Base-by-base conservation (phyloP, 2,113 vertebrate species). In the Notothenia coriiceps region DNA sequence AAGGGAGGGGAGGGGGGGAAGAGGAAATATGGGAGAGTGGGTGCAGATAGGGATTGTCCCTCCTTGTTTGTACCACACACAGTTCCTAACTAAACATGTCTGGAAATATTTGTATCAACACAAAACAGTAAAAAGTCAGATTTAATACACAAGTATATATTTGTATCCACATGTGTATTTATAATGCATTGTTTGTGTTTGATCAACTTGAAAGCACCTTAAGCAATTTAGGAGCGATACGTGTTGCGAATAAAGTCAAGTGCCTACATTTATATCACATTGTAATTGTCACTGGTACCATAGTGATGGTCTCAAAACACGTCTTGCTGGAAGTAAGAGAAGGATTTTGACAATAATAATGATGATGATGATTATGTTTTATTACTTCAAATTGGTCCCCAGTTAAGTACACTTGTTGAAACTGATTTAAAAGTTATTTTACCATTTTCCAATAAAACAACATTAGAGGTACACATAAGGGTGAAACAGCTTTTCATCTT, bases 21-120 rank as follows among this genome's bases (percentile, higher is more conserved):
- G 50, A 71, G 51, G 44, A 18, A 63, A 56, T 6, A 40, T 40
- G 35, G 10, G n/a, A 73, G 46, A 10, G 59, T 6, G 10, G 63
- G 25, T n/a, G 60, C 61, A 35, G 56, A 14, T 12, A 13, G 59
- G 29, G 66, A 49, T 75, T 79, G 65, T 13, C 14, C 17, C 67
- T 52, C 17, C 6, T 22, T 15, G 60, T 78, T 75, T 61, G 2
- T 71, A 22, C 15, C 6, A 3, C 44, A 51, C 29, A 55, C 18
- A 20, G 3, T 69, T 61, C 29, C 64, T 47, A 60, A 15, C 14
- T 35, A 10, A 1, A 5, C 15, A 20, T 47, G 2, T 67, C 15
- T 13, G 43, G 17, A 15, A 10, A 44, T 44, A 55, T 56, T 10
- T 56, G 9, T 3, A 82, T 78, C 65, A 49, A 59, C 51, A 77